Base-by-base conservation (phyloP, 2,113 vertebrate species). In the Centropus unirufus region DNA sequence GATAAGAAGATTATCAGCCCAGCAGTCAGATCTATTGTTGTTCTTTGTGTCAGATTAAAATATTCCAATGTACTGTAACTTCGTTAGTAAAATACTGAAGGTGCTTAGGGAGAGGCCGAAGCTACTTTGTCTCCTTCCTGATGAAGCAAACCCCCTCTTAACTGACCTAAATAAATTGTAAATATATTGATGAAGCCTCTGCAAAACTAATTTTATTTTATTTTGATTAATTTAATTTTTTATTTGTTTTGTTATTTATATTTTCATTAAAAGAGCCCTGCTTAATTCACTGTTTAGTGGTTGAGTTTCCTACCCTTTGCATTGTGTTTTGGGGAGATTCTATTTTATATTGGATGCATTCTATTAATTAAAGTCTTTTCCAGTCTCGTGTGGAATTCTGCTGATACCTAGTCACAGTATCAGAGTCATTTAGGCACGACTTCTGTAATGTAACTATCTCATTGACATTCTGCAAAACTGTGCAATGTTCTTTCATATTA, bases 31-130 rank as follows among this genome's bases (percentile, higher is more conserved):
- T 96, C 97, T 97, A 83, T 98, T 97, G 97, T 98, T 98, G 97
- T 97, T 97, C 97, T 97, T 98, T 95, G 91, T 96, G 94, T 96
- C 93, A 97, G 98, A 98, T 98, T 98, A 98, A 97, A 98, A 98
- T 98, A 98, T 98, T 98, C 96, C 70, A 72, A 94, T 97, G 96
- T 95, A 91, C 96, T 91, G 76, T 97, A 97, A 98, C 97, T 98
- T 98, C 17, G 96, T 98, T 98, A 98, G 96, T 89, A 94, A 97
- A 97, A 97, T 94, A 94, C 82, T 83, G 83, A 93, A 95, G 91
- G 92, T 96, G 93, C 97, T 97, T 97, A 90, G 69, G 92, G 90
- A 95, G 93, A 91, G 76, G 58, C 84, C 44, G 22, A 69, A 83
- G 62, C 85, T 64, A 72, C 89, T 94, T 95, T 49, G 1, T 96